A percentile compares a stretch with the other conserved stretches of the same genome.
These are phyloP conservation scores for Cabera pusaria DNA, from an alignment of 2,888 invertebrate species.

Conservation along the genomic window DNA sequence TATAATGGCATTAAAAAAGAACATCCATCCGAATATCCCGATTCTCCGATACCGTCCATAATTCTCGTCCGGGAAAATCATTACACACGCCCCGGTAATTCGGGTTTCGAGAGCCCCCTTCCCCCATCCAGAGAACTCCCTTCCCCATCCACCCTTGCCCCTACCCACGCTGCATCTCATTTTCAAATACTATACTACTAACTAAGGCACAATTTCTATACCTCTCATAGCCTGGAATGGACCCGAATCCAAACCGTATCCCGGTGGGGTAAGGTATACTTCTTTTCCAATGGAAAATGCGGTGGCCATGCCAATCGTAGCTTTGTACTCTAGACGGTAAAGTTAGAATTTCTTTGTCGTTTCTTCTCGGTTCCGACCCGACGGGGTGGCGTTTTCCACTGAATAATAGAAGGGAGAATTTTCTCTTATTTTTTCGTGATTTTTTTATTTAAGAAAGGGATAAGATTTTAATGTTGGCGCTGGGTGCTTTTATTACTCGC, in stretches of 20 bases:
- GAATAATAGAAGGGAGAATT: constrained; percentile 79
- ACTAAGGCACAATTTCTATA: constrained; percentile 63
- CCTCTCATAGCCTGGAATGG: constrained; percentile 42
- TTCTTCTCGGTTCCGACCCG: constrained; percentile 50
- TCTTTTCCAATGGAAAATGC: constrained; percentile 32
- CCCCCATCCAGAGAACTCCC: constrained; percentile 31
- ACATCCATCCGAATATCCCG: constrained; percentile 50
- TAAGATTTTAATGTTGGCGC: constrained; percentile 83
- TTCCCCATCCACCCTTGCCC: constrained; percentile 38
- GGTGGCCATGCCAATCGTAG: constrained; percentile 60
- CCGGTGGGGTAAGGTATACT: constrained; percentile 46
- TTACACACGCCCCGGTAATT: constrained; percentile 82
- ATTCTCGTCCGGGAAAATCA: constrained; percentile 80
- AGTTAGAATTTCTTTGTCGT: constrained; percentile 70
- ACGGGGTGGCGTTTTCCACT: constrained; percentile 53
- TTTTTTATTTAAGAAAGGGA: constrained; percentile 84
- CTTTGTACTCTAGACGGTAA: constrained; percentile 62
- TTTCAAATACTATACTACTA: constrained; percentile 74
- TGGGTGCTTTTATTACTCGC: constrained; percentile 75
- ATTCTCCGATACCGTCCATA: constrained; percentile 75
- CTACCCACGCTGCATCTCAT: constrained; percentile 78
- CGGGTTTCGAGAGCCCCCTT: constrained; percentile 71
- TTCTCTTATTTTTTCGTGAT: constrained; percentile 77
- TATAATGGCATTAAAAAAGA: constrained; percentile 52
- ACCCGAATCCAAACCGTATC: constrained; percentile 60